phyloP scores from a whole-genome alignment of 2,113 vertebrate genomes.

The Varanus salvator region DNA sequence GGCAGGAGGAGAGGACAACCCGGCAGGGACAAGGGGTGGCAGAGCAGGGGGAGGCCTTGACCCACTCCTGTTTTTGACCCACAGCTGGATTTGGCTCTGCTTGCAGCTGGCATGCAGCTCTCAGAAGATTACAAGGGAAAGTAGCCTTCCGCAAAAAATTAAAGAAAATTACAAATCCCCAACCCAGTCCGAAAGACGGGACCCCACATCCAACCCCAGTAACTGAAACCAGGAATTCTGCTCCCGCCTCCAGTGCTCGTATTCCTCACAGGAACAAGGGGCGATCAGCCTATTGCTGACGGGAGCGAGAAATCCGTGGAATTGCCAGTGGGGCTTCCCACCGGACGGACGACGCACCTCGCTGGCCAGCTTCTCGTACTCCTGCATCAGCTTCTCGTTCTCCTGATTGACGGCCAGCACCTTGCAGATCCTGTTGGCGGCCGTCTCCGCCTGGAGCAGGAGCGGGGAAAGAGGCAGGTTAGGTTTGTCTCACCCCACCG shows the following conservation, averaged over 20 bases:
- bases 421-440: slow-evolving; percentile 80
- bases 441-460: slow-evolving; percentile 74
- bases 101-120: background rate
- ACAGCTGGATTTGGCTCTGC: too few relatives aligned
- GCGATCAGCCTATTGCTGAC: too few relatives aligned
- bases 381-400: slow-evolving; percentile 80
- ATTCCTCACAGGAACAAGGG: background rate
- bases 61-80: too few relatives aligned
- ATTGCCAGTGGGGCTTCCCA: too few relatives aligned
- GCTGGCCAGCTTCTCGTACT: slow-evolving; percentile 79
- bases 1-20: too few relatives aligned
- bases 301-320: too few relatives aligned
- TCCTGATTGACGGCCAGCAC: slow-evolving; percentile 81
- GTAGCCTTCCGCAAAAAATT: too few relatives aligned
- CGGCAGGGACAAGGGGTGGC: too few relatives aligned
- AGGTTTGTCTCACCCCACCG: background rate
- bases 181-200: too few relatives aligned
- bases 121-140: background rate
- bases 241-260: background rate
- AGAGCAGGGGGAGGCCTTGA: too few relatives aligned
- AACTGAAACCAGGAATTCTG: background rate
- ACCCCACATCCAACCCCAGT: too few relatives aligned
- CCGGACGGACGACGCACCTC: slow-evolving; percentile 60
- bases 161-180: too few relatives aligned
- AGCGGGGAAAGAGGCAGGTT: background rate